These are phyloP conservation scores for Tragelaphus scriptus DNA, from an alignment of 2,113 vertebrate species.

Conservation along the genomic window DNA sequence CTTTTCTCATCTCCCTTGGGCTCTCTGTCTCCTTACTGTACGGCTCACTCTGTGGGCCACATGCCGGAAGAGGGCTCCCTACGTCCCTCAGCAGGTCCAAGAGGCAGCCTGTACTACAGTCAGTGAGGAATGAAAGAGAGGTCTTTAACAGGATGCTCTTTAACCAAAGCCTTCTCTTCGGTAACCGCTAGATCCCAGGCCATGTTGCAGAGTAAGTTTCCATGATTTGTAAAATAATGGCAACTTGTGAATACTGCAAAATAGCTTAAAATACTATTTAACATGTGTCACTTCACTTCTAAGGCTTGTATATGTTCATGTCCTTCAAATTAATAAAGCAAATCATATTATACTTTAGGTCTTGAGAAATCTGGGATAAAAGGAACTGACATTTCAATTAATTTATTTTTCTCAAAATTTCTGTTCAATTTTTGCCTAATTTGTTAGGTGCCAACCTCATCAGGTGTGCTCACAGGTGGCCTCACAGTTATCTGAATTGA, in stretches of 20 bases:
- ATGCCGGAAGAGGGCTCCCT: fast-evolving
- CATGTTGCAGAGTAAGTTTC: not conserved
- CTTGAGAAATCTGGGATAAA: not conserved
- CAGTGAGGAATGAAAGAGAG: not conserved
- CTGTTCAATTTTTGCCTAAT: not conserved
- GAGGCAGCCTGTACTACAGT: not conserved
- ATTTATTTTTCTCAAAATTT: not conserved
- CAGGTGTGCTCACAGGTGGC: not conserved
- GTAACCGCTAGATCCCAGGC: not conserved
- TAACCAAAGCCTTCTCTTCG: not conserved
- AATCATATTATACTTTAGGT: not conserved
- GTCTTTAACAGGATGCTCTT: too few species aligned
- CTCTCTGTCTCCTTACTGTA: not conserved
- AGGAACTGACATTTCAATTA: not conserved
- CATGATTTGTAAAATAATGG: not conserved
- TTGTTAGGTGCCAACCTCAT: not conserved
- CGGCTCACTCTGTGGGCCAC: not conserved
- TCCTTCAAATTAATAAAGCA: not conserved
- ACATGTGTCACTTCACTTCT: not conserved
- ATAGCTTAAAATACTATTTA: not conserved
- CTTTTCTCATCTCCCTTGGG: not conserved
- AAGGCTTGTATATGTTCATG: not conserved
- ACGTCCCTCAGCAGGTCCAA: not conserved
- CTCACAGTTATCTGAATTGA: not conserved
- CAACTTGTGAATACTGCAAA: not conserved